A percentile compares a stretch with the other conserved stretches of the same genome.
Conservation (phyloP, 2,888 invertebrate genomes). For the Lepidocyrtinus sp. region DNA sequence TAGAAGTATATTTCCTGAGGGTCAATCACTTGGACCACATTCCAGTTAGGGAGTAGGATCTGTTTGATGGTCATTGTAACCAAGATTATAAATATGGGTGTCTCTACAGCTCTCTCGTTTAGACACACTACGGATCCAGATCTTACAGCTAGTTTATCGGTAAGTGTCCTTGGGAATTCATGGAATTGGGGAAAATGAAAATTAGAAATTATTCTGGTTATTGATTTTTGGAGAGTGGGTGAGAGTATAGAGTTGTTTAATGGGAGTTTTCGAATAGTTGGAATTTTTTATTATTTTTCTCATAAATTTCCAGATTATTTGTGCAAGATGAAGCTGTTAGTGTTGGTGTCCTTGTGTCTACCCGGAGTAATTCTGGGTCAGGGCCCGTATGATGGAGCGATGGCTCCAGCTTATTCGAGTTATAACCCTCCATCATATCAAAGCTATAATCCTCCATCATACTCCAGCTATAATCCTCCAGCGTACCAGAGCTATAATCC, state of each 20-base stretch:
- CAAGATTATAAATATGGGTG: slow-evolving; percentile 65
- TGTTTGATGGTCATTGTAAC: slow-evolving; percentile 44
- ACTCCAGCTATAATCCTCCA: slow-evolving; percentile 42
- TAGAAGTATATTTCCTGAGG: slow-evolving; percentile 27
- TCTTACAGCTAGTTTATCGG: slow-evolving; percentile 48
- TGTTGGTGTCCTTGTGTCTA: slow-evolving; percentile 65
- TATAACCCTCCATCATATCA: slow-evolving; percentile 38
- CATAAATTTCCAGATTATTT: slow-evolving; percentile 42
- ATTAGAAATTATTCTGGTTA: background rate
- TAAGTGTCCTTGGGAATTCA: slow-evolving; percentile 36
- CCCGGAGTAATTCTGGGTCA: slow-evolving; percentile 63
- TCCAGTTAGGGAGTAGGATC: slow-evolving; percentile 26
- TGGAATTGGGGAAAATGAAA: slow-evolving; percentile 15
- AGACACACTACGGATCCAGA: slow-evolving; percentile 62
- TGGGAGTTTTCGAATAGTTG: slow-evolving; percentile 1
- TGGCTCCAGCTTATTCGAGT: slow-evolving; percentile 30
- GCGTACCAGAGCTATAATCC: slow-evolving; percentile 15
- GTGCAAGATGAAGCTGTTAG: slow-evolving; percentile 64
- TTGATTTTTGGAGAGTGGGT: too few relatives aligned
- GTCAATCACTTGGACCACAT: slow-evolving; percentile 50
- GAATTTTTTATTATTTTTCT: slow-evolving; percentile 41
- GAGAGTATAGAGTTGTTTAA: too few relatives aligned
- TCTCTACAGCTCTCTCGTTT: slow-evolving; percentile 36
- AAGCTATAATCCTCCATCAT: slow-evolving; percentile 31
- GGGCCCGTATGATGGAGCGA: slow-evolving; percentile 52